Conservation (phyloP, 2,888 invertebrate genomes). For the Drosophila affinis region DNA sequence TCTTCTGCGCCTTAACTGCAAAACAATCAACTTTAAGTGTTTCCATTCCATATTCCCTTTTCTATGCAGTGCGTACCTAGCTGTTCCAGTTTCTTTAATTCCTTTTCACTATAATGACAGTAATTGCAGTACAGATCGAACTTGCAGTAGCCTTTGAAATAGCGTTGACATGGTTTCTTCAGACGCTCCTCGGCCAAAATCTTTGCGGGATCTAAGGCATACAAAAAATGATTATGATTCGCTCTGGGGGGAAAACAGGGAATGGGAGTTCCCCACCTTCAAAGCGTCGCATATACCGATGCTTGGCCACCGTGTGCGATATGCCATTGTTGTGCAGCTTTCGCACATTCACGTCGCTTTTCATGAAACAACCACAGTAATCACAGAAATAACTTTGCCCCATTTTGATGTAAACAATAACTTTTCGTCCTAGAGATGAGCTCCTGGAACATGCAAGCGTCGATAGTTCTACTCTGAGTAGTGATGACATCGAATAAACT, state of each 20-base stretch:
- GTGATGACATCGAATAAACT: background rate
- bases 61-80: conserved; percentile 54
- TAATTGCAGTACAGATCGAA: conserved; percentile 80
- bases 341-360: conserved; percentile 81
- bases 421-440: conserved; percentile 12
- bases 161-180: conserved; percentile 73
- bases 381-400: conserved; percentile 83
- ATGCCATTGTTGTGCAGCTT: conserved; percentile 81
- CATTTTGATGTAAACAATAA: background rate
- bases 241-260: too few relatives aligned
- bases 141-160: conserved; percentile 72
- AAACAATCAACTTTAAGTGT: background rate
- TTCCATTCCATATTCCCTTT: background rate
- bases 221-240: background rate
- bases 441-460: background rate
- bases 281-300: conserved; percentile 70
- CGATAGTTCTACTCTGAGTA: conserved; percentile 1
- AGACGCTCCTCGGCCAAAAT: conserved; percentile 60
- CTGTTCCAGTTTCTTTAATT: conserved; percentile 68
- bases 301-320: conserved; percentile 78
- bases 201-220: conserved; percentile 63
- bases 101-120: conserved; percentile 72
- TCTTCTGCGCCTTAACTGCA: conserved; percentile 37
- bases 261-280: conserved; percentile 52
- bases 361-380: conserved; percentile 82